Conservation (phyloP, 2,797 vertebrate species). For the Chloroceryle amazona region DNA sequence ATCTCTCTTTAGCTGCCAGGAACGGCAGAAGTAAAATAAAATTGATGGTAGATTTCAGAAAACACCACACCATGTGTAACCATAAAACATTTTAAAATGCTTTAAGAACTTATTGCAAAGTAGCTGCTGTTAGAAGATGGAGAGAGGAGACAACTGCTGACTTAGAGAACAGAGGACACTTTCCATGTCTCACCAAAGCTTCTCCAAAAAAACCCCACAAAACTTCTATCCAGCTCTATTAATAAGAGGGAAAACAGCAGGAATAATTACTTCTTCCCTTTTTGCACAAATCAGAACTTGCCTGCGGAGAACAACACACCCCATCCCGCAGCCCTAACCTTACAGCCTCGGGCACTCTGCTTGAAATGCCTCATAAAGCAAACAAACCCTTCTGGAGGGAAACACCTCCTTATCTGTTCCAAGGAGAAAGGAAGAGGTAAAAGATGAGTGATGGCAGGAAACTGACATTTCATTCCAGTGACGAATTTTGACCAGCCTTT, state of each 20-base stretch:
- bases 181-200: background rate
- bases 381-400: background rate
- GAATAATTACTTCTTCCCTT: background rate
- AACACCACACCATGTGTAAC: background rate
- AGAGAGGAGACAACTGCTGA: background rate
- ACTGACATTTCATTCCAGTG: slow-evolving; percentile 23
- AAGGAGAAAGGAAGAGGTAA: slow-evolving; percentile 13
- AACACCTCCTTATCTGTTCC: slow-evolving; percentile 24
- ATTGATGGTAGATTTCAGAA: background rate
- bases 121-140: background rate
- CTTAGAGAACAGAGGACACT: background rate
- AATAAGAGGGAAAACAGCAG: slow-evolving; percentile 8
- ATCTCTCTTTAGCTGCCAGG: background rate
- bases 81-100: background rate
- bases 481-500: slow-evolving; percentile 13
- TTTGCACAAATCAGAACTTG: slow-evolving; percentile 45
- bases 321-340: background rate
- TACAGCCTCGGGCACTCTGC: background rate
- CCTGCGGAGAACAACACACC: background rate
- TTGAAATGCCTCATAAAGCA: slow-evolving; percentile 29
- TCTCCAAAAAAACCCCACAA: background rate
- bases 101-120: background rate
- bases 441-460: slow-evolving; percentile 39
- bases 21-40: background rate
- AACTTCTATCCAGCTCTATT: background rate